These are phyloP conservation scores for Podarcis muralis DNA, from an alignment of 2,113 vertebrate genomes.

Conservation along the genomic window DNA sequence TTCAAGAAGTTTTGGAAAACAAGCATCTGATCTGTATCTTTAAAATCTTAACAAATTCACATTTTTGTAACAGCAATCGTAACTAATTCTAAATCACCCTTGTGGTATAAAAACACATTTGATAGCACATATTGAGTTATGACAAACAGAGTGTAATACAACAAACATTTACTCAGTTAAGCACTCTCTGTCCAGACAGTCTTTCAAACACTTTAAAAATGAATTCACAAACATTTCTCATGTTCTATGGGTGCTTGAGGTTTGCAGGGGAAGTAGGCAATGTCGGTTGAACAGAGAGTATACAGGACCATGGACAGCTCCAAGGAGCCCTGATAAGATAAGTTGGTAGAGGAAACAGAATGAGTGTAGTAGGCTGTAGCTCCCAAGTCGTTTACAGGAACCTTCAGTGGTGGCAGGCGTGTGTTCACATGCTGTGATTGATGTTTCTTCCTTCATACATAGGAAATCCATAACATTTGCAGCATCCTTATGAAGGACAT, in stretches of 20 bases:
- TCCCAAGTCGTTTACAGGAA: too few species aligned
- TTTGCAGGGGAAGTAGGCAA: too few species aligned
- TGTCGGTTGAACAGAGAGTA: too few species aligned
- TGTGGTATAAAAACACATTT: constrained; percentile 10
- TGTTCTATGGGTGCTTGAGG: not conserved
- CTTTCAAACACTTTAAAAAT: not conserved
- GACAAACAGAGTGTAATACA: constrained; percentile 1
- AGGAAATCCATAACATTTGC: not conserved
- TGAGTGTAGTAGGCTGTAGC: too few species aligned
- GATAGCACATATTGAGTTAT: constrained; percentile 15
- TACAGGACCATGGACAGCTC: too few species aligned
- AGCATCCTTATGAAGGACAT: not conserved
- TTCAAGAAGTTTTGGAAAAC: constrained; percentile 17
- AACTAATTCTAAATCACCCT: constrained; percentile 23
- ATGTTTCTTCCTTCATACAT: not conserved
- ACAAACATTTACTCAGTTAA: not conserved
- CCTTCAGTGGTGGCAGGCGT: too few species aligned
- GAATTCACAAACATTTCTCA: constrained; percentile 4
- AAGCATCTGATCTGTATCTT: constrained; percentile 14
- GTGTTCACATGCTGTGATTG: too few species aligned
- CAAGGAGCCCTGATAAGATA: too few species aligned
- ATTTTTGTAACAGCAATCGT: not conserved
- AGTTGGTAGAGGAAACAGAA: too few species aligned
- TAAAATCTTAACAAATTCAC: not conserved
- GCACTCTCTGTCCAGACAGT: not conserved